Percentiles rank a stretch among this genome's conserved stretches.
Conservation (phyloP, 1,140 invertebrate genomes). For the Thaumetopoea pityocampa region DNA sequence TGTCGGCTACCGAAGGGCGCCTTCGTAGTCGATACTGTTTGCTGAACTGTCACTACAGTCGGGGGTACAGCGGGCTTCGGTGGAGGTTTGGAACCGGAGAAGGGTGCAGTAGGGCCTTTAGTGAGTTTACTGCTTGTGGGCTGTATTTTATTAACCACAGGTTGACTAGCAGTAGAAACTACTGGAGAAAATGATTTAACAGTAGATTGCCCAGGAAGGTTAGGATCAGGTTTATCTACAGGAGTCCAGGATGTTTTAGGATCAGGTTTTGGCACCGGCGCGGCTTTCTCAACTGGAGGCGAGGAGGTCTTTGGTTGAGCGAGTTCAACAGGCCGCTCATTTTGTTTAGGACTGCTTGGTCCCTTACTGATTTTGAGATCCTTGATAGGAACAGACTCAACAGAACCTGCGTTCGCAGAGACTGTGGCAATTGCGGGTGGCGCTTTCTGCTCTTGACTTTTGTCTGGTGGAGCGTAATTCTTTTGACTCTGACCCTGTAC, state of each 20-base stretch:
- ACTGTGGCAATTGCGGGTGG: constrained; percentile 27
- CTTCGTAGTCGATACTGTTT: constrained; percentile 61
- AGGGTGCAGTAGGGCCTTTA: constrained; percentile 57
- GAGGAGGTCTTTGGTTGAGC: constrained; percentile 9
- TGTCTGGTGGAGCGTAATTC: constrained; percentile 48
- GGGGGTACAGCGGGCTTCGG: constrained; percentile 53
- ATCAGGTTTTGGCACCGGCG: constrained; percentile 6
- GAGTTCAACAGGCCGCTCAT: constrained; percentile 29
- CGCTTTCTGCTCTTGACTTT: constrained; percentile 46
- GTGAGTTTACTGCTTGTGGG: constrained; percentile 43
- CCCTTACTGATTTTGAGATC: constrained; percentile 69
- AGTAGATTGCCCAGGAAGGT: constrained; percentile 22
- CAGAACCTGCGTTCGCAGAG: constrained; percentile 29
- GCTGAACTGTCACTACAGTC: constrained; percentile 58
- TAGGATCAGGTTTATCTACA: constrained; percentile 38
- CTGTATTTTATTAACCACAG: constrained; percentile 36
- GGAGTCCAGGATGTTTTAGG: constrained; percentile 54
- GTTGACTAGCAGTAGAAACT: constrained; percentile 25
- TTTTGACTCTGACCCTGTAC: constrained; percentile 61
- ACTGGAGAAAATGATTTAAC: constrained; percentile 41
- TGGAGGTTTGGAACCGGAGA: constrained; percentile 51
- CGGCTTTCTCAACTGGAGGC: constrained; percentile 7
- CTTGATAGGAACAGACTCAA: constrained; percentile 62
- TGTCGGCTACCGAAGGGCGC: constrained; percentile 69
- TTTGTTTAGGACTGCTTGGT: constrained; percentile 54